Conservation (phyloP, 1,140 invertebrate species). For the Panulirus ornatus region DNA sequence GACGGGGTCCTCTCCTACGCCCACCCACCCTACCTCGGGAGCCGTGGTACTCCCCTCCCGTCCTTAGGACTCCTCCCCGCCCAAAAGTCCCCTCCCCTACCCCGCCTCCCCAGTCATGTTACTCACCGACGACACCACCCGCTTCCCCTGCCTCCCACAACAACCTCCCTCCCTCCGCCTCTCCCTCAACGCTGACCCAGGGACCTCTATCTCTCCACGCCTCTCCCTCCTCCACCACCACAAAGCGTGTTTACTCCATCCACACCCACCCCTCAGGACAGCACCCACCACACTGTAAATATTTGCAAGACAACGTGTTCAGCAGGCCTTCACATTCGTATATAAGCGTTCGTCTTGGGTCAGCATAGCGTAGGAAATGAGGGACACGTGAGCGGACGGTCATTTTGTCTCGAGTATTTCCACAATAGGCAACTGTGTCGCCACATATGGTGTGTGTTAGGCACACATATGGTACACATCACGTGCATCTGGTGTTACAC, state of each 20-base stretch:
- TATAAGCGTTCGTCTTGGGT: too few relatives aligned
- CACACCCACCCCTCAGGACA: not conserved
- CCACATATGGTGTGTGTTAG: too few relatives aligned
- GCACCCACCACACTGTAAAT: not conserved
- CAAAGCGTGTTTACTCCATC: not conserved
- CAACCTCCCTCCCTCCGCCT: not conserved
- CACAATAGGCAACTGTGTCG: too few relatives aligned
- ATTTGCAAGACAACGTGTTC: too few relatives aligned
- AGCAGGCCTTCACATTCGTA: too few relatives aligned
- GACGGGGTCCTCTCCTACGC: not conserved
- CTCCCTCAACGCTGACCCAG: not conserved
- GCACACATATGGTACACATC: too few relatives aligned
- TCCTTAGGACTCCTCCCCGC: constrained; percentile 6
- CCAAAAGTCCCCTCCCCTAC: not conserved
- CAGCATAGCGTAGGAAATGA: too few relatives aligned
- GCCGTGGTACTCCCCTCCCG: not conserved
- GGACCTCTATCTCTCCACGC: constrained; percentile 1
- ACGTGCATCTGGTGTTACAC: too few relatives aligned
- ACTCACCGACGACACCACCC: not conserved
- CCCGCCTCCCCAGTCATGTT: not conserved
- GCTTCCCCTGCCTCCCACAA: not conserved
- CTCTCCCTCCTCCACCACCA: not conserved
- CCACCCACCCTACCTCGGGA: not conserved
- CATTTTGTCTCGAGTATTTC: too few relatives aligned
- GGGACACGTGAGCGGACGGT: too few relatives aligned